Percentiles rank a stretch among this genome's conserved stretches.
These are phyloP conservation scores for Luperina testacea DNA, from an alignment of 2,888 invertebrate species.

Conservation along the genomic window DNA sequence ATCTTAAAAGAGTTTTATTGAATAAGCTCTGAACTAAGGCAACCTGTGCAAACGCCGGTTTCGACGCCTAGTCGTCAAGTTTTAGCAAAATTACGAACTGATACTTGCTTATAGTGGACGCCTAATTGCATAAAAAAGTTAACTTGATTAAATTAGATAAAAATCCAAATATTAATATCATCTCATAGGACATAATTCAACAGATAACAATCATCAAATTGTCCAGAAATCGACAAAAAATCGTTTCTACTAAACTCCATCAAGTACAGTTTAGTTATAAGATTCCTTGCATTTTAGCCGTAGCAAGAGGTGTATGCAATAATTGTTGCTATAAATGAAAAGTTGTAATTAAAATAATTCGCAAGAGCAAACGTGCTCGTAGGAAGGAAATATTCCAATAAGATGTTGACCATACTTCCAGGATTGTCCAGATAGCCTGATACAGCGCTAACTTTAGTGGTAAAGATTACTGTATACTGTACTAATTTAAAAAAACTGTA, in stretches of 20 bases:
- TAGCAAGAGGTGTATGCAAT: conserved; percentile 14
- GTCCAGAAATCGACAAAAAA: neutral
- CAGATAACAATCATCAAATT: neutral
- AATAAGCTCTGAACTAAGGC: too few species aligned
- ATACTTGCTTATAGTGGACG: neutral
- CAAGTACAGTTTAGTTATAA: neutral
- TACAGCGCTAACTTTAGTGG: neutral
- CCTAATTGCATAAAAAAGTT: too few species aligned
- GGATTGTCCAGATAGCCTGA: neutral
- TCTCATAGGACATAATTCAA: neutral
- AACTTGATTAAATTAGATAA: neutral
- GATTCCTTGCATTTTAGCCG: neutral
- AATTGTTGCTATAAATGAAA: neutral
- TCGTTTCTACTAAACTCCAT: neutral
- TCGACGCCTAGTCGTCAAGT: conserved; percentile 3
- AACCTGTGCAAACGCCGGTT: neutral
- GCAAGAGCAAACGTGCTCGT: neutral
- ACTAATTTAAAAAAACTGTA: neutral
- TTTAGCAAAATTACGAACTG: conserved; percentile 2
- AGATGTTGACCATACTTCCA: neutral
- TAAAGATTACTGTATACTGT: neutral
- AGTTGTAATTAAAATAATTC: too few species aligned
- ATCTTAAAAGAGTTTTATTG: neutral
- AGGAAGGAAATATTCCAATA: neutral
- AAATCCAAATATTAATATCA: neutral